phyloP scores from a whole-genome alignment of 2,113 vertebrate species.

The Phyllopteryx taeniolatus region DNA sequence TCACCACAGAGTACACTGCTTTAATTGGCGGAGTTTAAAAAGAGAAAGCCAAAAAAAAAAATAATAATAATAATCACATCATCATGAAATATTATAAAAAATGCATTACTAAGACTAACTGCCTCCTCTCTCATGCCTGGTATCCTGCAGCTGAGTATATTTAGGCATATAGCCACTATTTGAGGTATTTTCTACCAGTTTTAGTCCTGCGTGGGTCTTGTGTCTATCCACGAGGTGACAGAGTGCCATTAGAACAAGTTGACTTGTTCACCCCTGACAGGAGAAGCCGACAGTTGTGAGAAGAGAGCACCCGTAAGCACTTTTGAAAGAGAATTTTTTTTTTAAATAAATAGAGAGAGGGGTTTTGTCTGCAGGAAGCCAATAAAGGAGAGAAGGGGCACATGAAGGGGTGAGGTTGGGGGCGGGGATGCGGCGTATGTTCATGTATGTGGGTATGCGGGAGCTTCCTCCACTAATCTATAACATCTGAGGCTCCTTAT shows the following conservation, averaged over 20 bases:
- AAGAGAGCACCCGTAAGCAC: constrained; percentile 16
- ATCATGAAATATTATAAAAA: background rate
- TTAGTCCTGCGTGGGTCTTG: background rate
- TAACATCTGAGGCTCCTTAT: constrained; percentile 17
- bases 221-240: background rate
- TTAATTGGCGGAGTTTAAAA: background rate
- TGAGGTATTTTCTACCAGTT: background rate
- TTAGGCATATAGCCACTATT: background rate
- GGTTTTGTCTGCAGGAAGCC: constrained; percentile 25
- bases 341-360: too few species aligned
- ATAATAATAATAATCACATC: too few species aligned
- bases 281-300: background rate
- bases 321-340: too few species aligned
- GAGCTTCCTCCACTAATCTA: constrained; percentile 26
- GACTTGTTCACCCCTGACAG: constrained; percentile 12
- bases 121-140: background rate
- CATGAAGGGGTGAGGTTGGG: background rate
- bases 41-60: background rate
- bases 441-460: constrained; percentile 6
- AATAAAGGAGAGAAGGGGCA: constrained; percentile 34
- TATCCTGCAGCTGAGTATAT: background rate
- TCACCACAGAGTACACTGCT: background rate
- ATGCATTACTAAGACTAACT: background rate
- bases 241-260: background rate
- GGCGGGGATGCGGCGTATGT: background rate